Percentiles rank a stretch among this genome's conserved stretches.
phyloP scores from a whole-genome alignment of 2,113 vertebrate species.

The Mesocricetus auratus region DNA sequence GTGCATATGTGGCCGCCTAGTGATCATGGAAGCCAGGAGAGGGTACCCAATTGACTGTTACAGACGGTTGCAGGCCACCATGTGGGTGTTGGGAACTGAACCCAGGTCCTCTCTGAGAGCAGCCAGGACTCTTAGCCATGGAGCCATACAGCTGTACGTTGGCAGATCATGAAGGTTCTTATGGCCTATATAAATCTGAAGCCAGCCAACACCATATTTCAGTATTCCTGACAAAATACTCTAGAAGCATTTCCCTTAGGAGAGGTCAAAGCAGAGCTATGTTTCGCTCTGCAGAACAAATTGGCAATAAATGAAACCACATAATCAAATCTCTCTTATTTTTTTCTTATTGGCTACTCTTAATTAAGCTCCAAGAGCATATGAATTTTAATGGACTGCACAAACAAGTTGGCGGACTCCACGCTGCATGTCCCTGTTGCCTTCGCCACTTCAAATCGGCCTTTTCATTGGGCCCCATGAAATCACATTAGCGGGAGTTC shows the following conservation, averaged over 20 bases:
- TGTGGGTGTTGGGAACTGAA: background rate
- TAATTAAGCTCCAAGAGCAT: slow-evolving; percentile 51
- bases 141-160: background rate
- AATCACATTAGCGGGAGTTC: slow-evolving; percentile 76
- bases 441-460: slow-evolving; percentile 70
- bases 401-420: slow-evolving; percentile 60
- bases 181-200: background rate
- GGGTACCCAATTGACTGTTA: background rate
- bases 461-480: slow-evolving; percentile 74
- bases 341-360: slow-evolving; percentile 53
- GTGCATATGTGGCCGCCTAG: background rate
- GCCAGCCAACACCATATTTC: too few relatives aligned
- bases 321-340: slow-evolving; percentile 32
- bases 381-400: slow-evolving; percentile 53
- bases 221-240: background rate
- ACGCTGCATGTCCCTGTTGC: background rate
- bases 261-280: background rate
- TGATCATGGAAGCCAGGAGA: background rate
- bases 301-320: background rate
- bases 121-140: background rate
- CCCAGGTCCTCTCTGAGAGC: background rate
- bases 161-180: background rate
- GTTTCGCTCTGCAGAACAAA: slow-evolving; percentile 45
- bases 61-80: background rate
- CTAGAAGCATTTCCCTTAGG: background rate